These are phyloP conservation scores for Campoplex capitator DNA, from an alignment of 2,888 invertebrate genomes.

Conservation along the genomic window DNA sequence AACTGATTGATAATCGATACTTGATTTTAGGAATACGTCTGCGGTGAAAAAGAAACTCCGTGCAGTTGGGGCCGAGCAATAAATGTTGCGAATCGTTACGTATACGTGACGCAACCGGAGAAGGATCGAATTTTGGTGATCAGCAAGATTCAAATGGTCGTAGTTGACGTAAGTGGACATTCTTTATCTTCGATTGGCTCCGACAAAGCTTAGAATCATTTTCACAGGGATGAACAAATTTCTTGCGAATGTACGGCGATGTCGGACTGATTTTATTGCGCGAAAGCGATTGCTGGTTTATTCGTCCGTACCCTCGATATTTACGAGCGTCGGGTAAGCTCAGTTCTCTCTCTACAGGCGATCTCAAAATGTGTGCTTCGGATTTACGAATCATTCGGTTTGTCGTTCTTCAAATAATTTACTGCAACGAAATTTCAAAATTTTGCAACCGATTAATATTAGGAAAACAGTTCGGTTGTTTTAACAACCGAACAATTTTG, in stretches of 20 bases:
- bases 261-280: not conserved
- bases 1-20: not conserved
- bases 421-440: no score
- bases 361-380: not conserved
- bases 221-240: not conserved
- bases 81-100: slow-evolving; percentile 89
- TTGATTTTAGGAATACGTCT: slow-evolving; percentile 87
- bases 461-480: no score
- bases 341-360: not conserved
- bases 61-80: slow-evolving; percentile 91
- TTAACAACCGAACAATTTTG: no score
- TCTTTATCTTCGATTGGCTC: not conserved
- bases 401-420: no score
- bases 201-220: not conserved
- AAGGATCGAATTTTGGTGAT: slow-evolving; percentile 90
- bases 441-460: no score
- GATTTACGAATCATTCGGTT: not conserved
- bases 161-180: slow-evolving; percentile 87
- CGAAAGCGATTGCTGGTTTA: not conserved
- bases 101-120: slow-evolving; percentile 90
- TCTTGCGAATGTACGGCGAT: not conserved
- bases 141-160: slow-evolving; percentile 90
- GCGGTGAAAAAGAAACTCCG: slow-evolving; percentile 88
- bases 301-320: slow-evolving; percentile 23
- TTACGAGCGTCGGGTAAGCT: slow-evolving; percentile 24